These are phyloP conservation scores for Drosophila greeni DNA, from an alignment of 2,888 invertebrate genomes.

Conservation along the genomic window DNA sequence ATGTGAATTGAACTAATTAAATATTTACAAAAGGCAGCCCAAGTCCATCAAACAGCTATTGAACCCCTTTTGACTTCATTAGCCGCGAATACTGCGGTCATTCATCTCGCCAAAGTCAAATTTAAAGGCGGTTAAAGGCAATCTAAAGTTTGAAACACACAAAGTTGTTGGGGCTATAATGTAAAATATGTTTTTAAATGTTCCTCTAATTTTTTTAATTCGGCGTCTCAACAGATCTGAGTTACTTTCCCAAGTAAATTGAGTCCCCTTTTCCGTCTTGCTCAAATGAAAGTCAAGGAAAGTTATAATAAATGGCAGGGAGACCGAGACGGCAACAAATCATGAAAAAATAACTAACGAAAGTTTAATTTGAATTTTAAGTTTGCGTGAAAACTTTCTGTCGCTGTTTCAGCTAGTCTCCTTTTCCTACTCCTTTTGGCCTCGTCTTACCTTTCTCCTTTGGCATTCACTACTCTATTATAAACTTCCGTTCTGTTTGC, in stretches of 20 bases:
- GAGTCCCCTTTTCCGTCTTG: background rate
- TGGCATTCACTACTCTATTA: conserved; percentile 38
- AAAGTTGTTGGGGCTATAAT: no score
- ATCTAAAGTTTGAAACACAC: conserved; percentile 38
- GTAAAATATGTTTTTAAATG: background rate
- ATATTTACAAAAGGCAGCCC: conserved; percentile 58
- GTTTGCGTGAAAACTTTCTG: conserved; percentile 56
- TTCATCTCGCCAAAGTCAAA: conserved; percentile 14
- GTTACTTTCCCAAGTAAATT: conserved; percentile 9
- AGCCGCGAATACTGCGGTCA: conserved; percentile 28
- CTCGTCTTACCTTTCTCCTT: conserved; percentile 16
- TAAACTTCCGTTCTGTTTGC: conserved; percentile 37
- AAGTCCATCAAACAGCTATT: conserved; percentile 11
- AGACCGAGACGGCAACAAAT: conserved; percentile 51
- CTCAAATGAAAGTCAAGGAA: conserved; percentile 14
- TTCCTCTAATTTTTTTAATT: background rate
- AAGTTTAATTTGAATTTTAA: conserved; percentile 70
- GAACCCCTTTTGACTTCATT: conserved; percentile 54
- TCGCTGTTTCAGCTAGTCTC: conserved; percentile 27
- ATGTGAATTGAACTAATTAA: conserved; percentile 67
- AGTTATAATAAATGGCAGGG: conserved; percentile 61
- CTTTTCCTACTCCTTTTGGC: conserved; percentile 2
- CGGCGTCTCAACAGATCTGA: background rate
- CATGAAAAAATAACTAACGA: conserved; percentile 52
- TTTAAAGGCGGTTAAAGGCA: conserved; percentile 1